Base-by-base conservation (phyloP, 2,888 invertebrate species). In the Lypha dubia region DNA sequence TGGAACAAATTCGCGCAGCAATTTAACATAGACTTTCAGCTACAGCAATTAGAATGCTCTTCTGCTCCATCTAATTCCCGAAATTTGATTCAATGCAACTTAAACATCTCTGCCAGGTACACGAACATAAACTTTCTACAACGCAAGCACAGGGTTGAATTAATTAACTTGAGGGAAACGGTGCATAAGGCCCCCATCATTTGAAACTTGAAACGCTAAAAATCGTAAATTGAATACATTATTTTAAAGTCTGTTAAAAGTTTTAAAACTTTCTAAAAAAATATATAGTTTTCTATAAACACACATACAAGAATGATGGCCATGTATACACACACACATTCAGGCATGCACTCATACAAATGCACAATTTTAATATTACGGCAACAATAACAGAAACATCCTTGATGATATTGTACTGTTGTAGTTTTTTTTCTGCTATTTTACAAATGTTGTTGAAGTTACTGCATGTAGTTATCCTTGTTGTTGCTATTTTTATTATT, bases 401-500 rank as follows among this genome's bases (percentile, higher is more conserved):
- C 51, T 51, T 68, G 77, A 41, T 41, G 60, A 60, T 76, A 44
- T 56, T 67, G 53, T 13, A 44, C 15, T 28, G 41, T n/a, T 28
- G 41, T n/a, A 22, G 49, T 35, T 49, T 53, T 6, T 1, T 53
- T 53, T 28, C 46, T 32, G n/a, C n/a, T 56, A 38, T 60, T 68
- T 38, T n/a, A 8, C 24, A 60, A 17, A 41, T 60, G 60, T 51
- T 38, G 46, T 49, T 58, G 56, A 22, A 49, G 63, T 65, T 73
- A 51, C 15, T 44, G n/a, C n/a, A n/a, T n/a, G 46, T 73, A 46
- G 35, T 49, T 60, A 60, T 67, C 67, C 76, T 49, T 76, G 67
- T 65, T 41, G 41, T 60, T 20, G 1, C 51, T 62, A 13, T 62
- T 63, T 71, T 35, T 71, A 63, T 79, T 79, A 79, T 79, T 71